Conservation (phyloP, 2,888 invertebrate species). For the Trichopria drosophilae region DNA sequence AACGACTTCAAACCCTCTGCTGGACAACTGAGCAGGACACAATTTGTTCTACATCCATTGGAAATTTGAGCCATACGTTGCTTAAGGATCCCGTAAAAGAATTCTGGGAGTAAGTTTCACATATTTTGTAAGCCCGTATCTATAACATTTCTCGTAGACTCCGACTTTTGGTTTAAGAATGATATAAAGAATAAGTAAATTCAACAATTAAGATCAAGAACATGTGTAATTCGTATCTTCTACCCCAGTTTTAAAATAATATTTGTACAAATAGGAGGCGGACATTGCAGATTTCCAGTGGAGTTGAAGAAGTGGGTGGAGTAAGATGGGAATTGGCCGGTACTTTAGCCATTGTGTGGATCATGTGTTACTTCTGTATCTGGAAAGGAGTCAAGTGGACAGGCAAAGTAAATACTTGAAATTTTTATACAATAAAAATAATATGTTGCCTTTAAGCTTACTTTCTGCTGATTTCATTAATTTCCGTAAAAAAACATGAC, state of each 20-base stretch:
- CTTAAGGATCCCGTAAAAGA: constrained; percentile 93
- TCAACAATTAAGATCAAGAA: too few relatives aligned
- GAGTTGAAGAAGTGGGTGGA: constrained; percentile 86
- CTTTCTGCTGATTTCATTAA: too few relatives aligned
- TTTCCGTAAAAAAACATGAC: too few relatives aligned
- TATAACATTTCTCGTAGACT: too few relatives aligned
- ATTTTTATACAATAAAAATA: background rate
- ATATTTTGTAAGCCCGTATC: too few relatives aligned
- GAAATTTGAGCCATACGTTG: constrained; percentile 70
- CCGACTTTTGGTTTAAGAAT: too few relatives aligned
- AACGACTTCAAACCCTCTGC: constrained; percentile 71
- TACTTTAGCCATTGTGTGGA: constrained; percentile 89
- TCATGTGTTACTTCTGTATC: constrained; percentile 96
- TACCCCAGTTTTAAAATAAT: too few relatives aligned
- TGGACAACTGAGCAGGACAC: constrained; percentile 64
- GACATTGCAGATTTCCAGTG: constrained; percentile 87
- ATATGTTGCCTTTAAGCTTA: background rate
- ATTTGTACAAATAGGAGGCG: constrained; percentile 69
- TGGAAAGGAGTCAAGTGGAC: constrained; percentile 99
- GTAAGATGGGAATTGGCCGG: constrained; percentile 94
- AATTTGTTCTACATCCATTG: constrained; percentile 67
- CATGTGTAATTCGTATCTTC: too few relatives aligned
- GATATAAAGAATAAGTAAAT: too few relatives aligned
- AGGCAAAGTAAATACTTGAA: constrained; percentile 74
- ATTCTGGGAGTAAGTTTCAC: constrained; percentile 92